Evolutionary conservation across 2,888 invertebrate genomes (phyloP).

Genomic region (Rhamnusium bicolor): DNA sequence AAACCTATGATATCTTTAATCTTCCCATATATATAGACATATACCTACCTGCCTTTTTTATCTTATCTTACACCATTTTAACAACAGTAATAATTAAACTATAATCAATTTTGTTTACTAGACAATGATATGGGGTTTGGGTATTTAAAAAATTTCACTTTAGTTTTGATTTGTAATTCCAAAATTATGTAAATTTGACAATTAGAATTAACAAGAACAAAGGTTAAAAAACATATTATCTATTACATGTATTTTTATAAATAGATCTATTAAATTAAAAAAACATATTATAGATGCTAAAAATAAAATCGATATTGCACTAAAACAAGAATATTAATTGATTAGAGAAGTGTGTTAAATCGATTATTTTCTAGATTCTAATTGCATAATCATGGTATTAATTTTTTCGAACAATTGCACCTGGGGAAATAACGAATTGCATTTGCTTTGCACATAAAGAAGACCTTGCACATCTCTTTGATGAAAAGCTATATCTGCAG

Average conservation of each 20-base stretch:
- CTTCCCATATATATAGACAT: slow-evolving; percentile 9
- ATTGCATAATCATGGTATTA: slow-evolving; percentile 69
- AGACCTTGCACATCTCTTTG: slow-evolving; percentile 83
- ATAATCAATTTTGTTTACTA: background rate
- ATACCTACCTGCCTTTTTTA: slow-evolving; percentile 30
- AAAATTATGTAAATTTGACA: background rate
- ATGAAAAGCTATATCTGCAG: slow-evolving; percentile 84
- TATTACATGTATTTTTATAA: background rate
- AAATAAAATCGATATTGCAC: background rate
- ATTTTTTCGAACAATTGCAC: slow-evolving; percentile 71
- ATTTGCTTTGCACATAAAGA: slow-evolving; percentile 79
- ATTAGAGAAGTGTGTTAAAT: background rate
- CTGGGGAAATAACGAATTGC: slow-evolving; percentile 70
- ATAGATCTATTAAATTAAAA: background rate
- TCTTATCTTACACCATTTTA: slow-evolving; percentile 23
- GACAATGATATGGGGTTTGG: background rate
- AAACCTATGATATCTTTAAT: background rate
- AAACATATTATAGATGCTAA: background rate
- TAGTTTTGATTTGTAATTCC: background rate
- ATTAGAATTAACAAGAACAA: background rate
- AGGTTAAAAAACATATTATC: background rate
- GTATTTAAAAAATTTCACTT: background rate
- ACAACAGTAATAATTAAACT: background rate
- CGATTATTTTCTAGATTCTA: slow-evolving; percentile 70
- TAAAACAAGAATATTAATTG: background rate